A percentile compares a stretch with the other conserved stretches of the same genome.
Evolutionary conservation across 35 echinoderm and acorn worm genomes (phyloP).

Genomic region (Holothuria glaberrima): DNA sequence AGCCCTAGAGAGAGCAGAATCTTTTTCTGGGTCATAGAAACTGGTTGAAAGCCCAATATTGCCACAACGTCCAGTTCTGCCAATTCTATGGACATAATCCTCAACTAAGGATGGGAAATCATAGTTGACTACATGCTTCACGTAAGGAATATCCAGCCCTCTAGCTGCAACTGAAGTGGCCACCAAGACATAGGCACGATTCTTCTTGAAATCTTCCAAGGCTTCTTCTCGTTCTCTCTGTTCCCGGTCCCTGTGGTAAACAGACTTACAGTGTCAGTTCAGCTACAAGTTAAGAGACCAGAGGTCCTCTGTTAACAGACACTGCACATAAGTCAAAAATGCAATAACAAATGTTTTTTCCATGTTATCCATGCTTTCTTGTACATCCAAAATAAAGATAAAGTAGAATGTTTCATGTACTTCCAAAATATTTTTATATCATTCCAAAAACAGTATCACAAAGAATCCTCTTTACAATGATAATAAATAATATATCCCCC

Average conservation of each 20-base stretch:
- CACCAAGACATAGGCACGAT: slow-evolving; percentile 80
- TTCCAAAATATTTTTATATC: too few relatives aligned
- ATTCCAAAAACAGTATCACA: too few relatives aligned
- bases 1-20: slow-evolving; percentile 75
- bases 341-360: too few relatives aligned
- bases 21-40: slow-evolving; percentile 80
- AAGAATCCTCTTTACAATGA: too few relatives aligned
- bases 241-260: slow-evolving; percentile 76
- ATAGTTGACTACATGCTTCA: slow-evolving; percentile 98
- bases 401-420: too few relatives aligned
- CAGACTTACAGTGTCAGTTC: background rate
- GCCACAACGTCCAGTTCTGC: slow-evolving; percentile 93
- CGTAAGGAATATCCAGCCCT: slow-evolving; percentile 90
- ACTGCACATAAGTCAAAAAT: too few relatives aligned
- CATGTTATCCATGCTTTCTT: too few relatives aligned
- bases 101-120: slow-evolving; percentile 83
- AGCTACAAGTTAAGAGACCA: too few relatives aligned
- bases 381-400: too few relatives aligned
- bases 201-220: slow-evolving; percentile 75
- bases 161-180: slow-evolving; percentile 94
- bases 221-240: slow-evolving; percentile 97
- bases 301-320: too few relatives aligned
- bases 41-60: slow-evolving; percentile 85
- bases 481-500: too few relatives aligned
- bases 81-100: slow-evolving; percentile 97